Percentiles rank a stretch among this genome's conserved stretches.
Conservation (phyloP, 2,888 invertebrate genomes). For the Drosophila aldrichi region DNA sequence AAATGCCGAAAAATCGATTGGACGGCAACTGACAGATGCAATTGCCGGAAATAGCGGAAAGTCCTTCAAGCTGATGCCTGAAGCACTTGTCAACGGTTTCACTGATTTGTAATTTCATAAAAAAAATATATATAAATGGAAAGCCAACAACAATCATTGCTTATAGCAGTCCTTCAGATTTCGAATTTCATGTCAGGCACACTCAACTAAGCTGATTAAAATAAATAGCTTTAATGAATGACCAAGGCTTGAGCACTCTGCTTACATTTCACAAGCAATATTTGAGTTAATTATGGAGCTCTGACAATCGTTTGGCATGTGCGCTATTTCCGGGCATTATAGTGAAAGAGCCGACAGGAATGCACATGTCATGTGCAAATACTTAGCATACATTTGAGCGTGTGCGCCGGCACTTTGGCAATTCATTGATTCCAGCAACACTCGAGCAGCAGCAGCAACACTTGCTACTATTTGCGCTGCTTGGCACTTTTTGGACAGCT, state of each 20-base stretch:
- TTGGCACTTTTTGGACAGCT: conserved; percentile 29
- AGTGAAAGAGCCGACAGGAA: background rate
- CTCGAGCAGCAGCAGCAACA: conserved; percentile 9
- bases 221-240: background rate
- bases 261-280: background rate
- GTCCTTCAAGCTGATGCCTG: background rate
- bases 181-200: background rate
- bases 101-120: background rate
- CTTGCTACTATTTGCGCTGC: conserved; percentile 42
- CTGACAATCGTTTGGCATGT: background rate
- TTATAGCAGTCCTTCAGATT: background rate
- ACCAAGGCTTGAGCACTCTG: background rate
- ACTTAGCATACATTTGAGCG: conserved; percentile 51
- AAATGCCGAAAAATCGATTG: background rate
- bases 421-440: conserved; percentile 35
- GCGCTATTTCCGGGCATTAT: background rate
- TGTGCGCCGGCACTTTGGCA: conserved; percentile 43
- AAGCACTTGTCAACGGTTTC: background rate
- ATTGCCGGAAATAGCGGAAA: background rate
- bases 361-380: conserved; percentile 31
- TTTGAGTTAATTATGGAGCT: background rate
- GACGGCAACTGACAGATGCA: background rate
- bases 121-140: background rate
- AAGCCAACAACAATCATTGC: background rate
- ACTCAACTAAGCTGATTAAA: background rate